phyloP scores from a whole-genome alignment of 2,113 vertebrate genomes.

The Dasyornis broadbenti region DNA sequence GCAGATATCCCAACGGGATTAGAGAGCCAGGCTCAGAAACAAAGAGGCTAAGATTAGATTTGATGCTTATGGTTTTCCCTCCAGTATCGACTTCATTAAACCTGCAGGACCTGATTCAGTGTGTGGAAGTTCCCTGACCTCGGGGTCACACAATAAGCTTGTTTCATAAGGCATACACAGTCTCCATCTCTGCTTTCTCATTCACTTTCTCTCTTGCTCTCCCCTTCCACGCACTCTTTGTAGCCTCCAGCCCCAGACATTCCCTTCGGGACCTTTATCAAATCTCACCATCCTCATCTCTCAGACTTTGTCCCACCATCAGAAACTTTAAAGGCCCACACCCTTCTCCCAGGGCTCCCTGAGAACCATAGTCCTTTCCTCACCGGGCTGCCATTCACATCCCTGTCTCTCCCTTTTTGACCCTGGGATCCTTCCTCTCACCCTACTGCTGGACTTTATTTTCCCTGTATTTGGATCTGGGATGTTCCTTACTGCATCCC shows the following conservation, averaged over 20 bases:
- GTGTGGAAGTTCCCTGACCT: background rate
- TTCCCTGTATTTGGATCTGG: background rate
- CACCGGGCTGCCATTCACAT: background rate
- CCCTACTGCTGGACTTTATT: background rate
- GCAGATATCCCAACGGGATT: background rate
- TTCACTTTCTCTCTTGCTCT: background rate
- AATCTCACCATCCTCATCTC: background rate
- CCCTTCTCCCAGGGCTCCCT: background rate
- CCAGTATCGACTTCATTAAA: constrained; percentile 18
- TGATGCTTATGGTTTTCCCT: background rate
- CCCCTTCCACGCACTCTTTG: background rate
- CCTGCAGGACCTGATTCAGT: background rate
- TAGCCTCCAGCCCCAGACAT: background rate
- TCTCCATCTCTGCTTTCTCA: background rate
- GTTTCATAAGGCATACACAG: background rate
- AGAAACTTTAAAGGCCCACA: background rate
- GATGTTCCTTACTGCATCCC: background rate
- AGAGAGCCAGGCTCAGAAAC: background rate
- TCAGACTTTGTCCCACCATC: background rate
- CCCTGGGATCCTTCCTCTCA: background rate
- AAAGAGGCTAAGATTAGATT: background rate
- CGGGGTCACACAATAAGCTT: background rate
- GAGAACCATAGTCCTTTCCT: background rate
- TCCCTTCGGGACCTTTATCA: background rate
- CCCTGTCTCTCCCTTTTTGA: background rate